These are phyloP conservation scores for Tachysurus vachellii DNA, from an alignment of 2,113 vertebrate species.

Conservation along the genomic window DNA sequence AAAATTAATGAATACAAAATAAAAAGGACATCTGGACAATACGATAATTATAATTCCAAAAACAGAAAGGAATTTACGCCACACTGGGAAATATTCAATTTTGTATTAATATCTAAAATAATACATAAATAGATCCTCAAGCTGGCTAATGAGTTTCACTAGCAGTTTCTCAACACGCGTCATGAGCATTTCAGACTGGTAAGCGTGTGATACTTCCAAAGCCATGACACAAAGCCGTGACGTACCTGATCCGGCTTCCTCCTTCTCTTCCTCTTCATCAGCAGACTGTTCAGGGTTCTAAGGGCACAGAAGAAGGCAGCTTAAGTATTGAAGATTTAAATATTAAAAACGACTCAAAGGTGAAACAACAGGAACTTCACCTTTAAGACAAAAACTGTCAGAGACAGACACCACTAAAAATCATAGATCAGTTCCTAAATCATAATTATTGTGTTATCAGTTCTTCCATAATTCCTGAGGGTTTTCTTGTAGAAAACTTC, in stretches of 20 bases:
- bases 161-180: background rate
- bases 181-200: background rate
- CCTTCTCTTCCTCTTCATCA: slow-evolving; percentile 87
- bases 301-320: background rate
- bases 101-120: background rate
- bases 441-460: too few relatives aligned
- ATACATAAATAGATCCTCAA: background rate
- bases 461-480: too few relatives aligned
- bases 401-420: too few relatives aligned
- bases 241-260: slow-evolving; percentile 80
- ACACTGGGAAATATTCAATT: background rate
- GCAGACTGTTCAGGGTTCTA: slow-evolving; percentile 89
- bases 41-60: background rate
- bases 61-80: background rate
- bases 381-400: too few relatives aligned
- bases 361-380: too few relatives aligned
- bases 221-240: background rate
- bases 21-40: too few relatives aligned
- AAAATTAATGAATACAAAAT: too few relatives aligned
- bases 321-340: background rate
- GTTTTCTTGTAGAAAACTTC: too few relatives aligned
- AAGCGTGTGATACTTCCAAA: background rate
- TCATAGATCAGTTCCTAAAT: too few relatives aligned
- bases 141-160: background rate
- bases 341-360: too few relatives aligned